phyloP scores from a whole-genome alignment of 2,888 invertebrate genomes.

The Lutraria lutraria region DNA sequence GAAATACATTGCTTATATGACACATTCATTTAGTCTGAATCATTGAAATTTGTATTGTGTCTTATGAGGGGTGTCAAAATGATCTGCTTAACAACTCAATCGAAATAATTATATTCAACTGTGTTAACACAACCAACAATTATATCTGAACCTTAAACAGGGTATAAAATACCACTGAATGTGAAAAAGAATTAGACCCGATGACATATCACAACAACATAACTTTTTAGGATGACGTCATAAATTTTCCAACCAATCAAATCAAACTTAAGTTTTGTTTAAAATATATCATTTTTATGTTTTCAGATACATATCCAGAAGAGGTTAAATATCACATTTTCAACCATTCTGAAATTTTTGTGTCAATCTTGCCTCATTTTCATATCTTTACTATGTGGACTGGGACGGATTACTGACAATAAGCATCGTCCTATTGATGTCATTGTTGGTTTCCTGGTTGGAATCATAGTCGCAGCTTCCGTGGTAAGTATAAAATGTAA shows the following conservation, averaged over 20 bases:
- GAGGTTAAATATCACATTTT: conserved; percentile 92
- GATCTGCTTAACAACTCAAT: too few relatives aligned
- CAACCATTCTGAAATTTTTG: conserved; percentile 93
- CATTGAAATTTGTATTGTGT: too few relatives aligned
- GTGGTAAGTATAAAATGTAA: conserved; percentile 68
- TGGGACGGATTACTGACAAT: conserved; percentile 96
- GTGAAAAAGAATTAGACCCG: too few relatives aligned
- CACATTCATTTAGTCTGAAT: too few relatives aligned
- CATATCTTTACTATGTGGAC: conserved; percentile 88
- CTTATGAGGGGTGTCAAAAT: too few relatives aligned
- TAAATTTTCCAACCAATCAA: neutral
- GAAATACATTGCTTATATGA: neutral
- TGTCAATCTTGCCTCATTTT: conserved; percentile 93
- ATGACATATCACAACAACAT: too few relatives aligned
- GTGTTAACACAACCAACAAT: too few relatives aligned
- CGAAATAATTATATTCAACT: too few relatives aligned
- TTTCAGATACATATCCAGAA: conserved; percentile 93
- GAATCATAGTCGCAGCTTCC: conserved; percentile 86
- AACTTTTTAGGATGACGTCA: neutral
- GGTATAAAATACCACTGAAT: too few relatives aligned
- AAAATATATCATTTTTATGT: neutral
- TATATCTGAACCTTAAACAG: too few relatives aligned
- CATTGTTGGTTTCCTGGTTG: conserved; percentile 90
- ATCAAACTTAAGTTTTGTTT: neutral
- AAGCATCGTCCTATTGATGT: conserved; percentile 99